A percentile compares a stretch with the other conserved stretches of the same genome.
phyloP scores from a whole-genome alignment of 1,140 invertebrate species.

The Araneus ventricosus region DNA sequence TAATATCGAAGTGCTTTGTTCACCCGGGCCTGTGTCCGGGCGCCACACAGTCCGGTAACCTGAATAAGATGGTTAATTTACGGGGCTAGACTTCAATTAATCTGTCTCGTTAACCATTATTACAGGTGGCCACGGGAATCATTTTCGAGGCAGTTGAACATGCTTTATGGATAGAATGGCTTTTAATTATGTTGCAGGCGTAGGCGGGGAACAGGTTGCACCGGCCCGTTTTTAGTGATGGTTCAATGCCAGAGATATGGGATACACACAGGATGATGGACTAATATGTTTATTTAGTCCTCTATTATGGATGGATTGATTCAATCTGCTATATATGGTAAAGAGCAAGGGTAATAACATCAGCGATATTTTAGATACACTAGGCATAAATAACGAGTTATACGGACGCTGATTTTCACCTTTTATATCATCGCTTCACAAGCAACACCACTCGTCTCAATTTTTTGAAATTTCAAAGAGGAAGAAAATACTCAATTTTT shows the following conservation, averaged over 20 bases:
- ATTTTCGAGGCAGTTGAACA: slow-evolving; percentile 61
- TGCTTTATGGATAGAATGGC: slow-evolving; percentile 23
- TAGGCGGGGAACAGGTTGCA: background rate
- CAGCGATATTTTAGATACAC: too few species aligned
- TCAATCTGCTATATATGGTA: too few species aligned
- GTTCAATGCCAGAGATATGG: background rate
- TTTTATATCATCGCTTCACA: too few species aligned
- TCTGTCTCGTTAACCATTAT: slow-evolving; percentile 72
- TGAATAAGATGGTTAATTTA: slow-evolving; percentile 72
- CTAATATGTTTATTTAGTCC: too few species aligned
- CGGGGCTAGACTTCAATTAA: slow-evolving; percentile 63
- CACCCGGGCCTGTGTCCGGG: slow-evolving; percentile 9
- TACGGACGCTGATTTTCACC: too few species aligned
- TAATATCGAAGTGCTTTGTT: slow-evolving; percentile 42
- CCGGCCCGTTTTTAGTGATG: background rate
- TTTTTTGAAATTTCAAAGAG: too few species aligned
- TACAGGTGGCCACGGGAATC: background rate
- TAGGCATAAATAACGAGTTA: too few species aligned
- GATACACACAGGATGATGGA: too few species aligned
- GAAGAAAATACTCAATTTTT: too few species aligned
- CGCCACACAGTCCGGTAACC: slow-evolving; percentile 52
- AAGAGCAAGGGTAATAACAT: too few species aligned
- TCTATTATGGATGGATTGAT: too few species aligned
- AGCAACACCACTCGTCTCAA: too few species aligned
- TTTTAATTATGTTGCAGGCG: slow-evolving; percentile 10